Base-by-base conservation (phyloP, 2,888 invertebrate genomes). In the Cataglyphis albicans region DNA sequence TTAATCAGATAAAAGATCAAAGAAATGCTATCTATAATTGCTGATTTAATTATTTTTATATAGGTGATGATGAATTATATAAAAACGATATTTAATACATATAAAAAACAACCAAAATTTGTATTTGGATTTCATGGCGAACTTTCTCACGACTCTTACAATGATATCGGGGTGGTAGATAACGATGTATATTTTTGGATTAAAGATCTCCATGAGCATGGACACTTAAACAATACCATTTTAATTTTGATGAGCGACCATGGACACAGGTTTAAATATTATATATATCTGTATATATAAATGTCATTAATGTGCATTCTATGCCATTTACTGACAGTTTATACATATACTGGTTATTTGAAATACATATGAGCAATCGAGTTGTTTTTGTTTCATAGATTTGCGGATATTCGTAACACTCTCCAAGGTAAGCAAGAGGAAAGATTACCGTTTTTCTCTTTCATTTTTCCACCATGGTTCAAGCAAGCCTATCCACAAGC, bases 221-320 rank as follows among this genome's bases (percentile, higher is more conserved):
- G 97, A 0, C 95, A 96, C 57, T 95, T 98, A 25, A 96, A 98
- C 85, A 96, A 98, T 89, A 98, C 99, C 0, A 93, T 99, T 86
- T 94, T 99, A 0, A 96, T 99, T 78, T 93, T 99, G 3, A 98
- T 99, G 98, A 97, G 98, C 5, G 99, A 99, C 95, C 99, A 99
- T 94, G 99, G 99, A 0, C 97, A 97, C 86, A 97, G 98, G 97
- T 97, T 91, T 90, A 41, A 67, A 67, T 55, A 35, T 9, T 3
- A 63, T 18, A 59, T 29, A 38, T 9, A 6, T 9, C 4, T 35
- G 5, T 35, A 38, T 38, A 35, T 35, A 35, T 35, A 21, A 25
- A 65, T n/a, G 6, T 0, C 41, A 15, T 55, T 29, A n/a, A 35
- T 15, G 3, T 1, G 44, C 6, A 6, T 52, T 9, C 10, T 21